Evolutionary conservation across 2,888 invertebrate species (phyloP).

Genomic region (Conistra vaccinii): DNA sequence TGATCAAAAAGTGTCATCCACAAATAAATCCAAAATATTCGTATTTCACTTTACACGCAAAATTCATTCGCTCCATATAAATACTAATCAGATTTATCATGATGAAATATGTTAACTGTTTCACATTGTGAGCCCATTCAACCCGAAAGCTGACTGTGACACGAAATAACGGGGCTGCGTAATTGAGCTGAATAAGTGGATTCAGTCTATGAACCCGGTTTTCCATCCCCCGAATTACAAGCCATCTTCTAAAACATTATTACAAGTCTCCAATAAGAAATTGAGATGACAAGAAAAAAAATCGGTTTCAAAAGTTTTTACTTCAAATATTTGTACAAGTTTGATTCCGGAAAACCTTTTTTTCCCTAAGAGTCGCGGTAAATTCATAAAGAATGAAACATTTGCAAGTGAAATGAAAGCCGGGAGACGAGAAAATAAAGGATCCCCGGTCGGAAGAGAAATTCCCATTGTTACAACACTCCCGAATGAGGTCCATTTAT

Average conservation of each 20-base stretch:
- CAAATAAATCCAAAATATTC: slow-evolving; percentile 53
- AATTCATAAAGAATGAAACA: slow-evolving; percentile 87
- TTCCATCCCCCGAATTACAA: slow-evolving; percentile 26
- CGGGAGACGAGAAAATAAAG: slow-evolving; percentile 83
- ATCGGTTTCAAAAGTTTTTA: slow-evolving; percentile 72
- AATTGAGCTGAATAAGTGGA: slow-evolving; percentile 61
- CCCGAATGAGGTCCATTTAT: slow-evolving; percentile 86
- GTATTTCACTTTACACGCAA: slow-evolving; percentile 53
- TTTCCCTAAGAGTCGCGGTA: slow-evolving; percentile 77
- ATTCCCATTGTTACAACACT: slow-evolving; percentile 84
- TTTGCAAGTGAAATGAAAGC: slow-evolving; percentile 88
- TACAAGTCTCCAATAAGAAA: slow-evolving; percentile 63
- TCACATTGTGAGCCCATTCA: slow-evolving; percentile 51
- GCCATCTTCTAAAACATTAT: slow-evolving; percentile 50
- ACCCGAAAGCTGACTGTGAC: slow-evolving; percentile 52
- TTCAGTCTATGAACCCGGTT: slow-evolving; percentile 35
- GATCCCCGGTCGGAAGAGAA: slow-evolving; percentile 78
- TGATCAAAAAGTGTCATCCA: slow-evolving; percentile 51
- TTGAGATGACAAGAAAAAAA: slow-evolving; percentile 66
- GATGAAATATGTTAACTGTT: slow-evolving; percentile 67
- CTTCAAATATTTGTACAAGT: slow-evolving; percentile 83
- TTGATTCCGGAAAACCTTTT: slow-evolving; percentile 80
- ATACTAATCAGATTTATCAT: slow-evolving; percentile 64
- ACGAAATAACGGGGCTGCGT: slow-evolving; percentile 45
- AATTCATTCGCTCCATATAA: slow-evolving; percentile 53